Conservation (phyloP, 2,797 vertebrate species). For the Eulemur albifrons region DNA sequence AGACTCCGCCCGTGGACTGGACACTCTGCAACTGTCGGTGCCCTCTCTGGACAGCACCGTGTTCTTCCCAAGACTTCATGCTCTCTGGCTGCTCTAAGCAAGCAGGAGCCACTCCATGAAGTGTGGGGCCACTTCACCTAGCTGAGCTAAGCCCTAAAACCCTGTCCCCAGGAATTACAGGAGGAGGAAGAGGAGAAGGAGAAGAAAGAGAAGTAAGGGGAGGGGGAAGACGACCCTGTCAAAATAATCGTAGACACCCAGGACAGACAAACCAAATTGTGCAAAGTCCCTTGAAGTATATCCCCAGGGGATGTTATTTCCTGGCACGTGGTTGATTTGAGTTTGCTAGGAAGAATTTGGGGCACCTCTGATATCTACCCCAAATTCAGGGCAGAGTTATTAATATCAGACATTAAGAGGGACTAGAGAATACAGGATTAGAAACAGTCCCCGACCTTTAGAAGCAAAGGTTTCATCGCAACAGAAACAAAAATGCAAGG, state of each 20-base stretch:
- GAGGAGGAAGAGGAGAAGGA: not conserved
- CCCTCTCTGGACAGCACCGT: not conserved
- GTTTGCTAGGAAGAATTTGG: not conserved
- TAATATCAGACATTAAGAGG: not conserved
- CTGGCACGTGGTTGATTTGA: not conserved
- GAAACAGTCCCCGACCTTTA: not conserved
- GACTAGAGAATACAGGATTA: not conserved
- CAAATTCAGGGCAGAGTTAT: not conserved
- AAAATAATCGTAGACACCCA: not conserved
- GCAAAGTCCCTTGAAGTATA: not conserved
- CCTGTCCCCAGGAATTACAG: not conserved
- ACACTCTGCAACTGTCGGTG: fast-evolving
- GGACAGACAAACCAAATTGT: not conserved
- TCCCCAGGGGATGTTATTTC: not conserved
- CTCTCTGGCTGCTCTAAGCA: not conserved
- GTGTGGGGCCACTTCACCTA: not conserved
- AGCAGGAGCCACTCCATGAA: not conserved
- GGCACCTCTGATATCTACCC: not conserved
- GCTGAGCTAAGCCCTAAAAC: not conserved
- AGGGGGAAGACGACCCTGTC: too few relatives aligned
- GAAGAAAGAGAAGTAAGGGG: not conserved
- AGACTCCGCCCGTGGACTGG: too few relatives aligned
- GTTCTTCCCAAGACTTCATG: not conserved
- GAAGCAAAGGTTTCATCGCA: not conserved
- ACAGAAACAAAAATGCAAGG: not conserved